Percentiles rank a stretch among this genome's conserved stretches.
Evolutionary conservation across 2,888 invertebrate species (phyloP).

Genomic region (Ornithoptera priamus): DNA sequence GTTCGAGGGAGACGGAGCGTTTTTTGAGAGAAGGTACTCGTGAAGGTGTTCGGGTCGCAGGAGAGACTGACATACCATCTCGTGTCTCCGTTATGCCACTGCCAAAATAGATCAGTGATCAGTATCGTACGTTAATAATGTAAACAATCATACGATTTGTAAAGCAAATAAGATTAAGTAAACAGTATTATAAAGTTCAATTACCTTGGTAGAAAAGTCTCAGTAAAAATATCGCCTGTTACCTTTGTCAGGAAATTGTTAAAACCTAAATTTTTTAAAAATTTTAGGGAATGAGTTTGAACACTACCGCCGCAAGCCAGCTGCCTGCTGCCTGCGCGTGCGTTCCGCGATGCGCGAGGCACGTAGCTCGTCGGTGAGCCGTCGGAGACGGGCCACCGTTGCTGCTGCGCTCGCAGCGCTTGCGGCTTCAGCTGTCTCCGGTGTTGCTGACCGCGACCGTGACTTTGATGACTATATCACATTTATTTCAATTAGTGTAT

Average conservation of each 20-base stretch:
- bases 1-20: constrained; percentile 75
- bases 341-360: constrained; percentile 74
- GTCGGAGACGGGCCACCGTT: constrained; percentile 83
- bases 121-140: constrained; percentile 10
- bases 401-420: constrained; percentile 50
- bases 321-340: constrained; percentile 64
- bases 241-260: background rate
- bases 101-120: constrained; percentile 2
- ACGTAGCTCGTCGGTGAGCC: constrained; percentile 85
- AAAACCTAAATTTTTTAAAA: background rate
- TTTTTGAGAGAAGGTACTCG: constrained; percentile 73
- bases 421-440: constrained; percentile 74
- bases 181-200: too few species aligned
- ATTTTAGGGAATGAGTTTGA: background rate
- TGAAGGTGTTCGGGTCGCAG: constrained; percentile 57
- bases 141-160: background rate
- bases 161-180: too few species aligned
- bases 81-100: constrained; percentile 77
- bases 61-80: constrained; percentile 65
- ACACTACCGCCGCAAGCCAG: constrained; percentile 59
- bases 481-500: background rate
- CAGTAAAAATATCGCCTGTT: too few species aligned
- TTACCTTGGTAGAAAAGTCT: too few species aligned
- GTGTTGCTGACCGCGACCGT: constrained; percentile 83
- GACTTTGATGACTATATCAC: constrained; percentile 82